Evolutionary conservation across 2,888 invertebrate species (phyloP).

Genomic region (Lymantria dispar): DNA sequence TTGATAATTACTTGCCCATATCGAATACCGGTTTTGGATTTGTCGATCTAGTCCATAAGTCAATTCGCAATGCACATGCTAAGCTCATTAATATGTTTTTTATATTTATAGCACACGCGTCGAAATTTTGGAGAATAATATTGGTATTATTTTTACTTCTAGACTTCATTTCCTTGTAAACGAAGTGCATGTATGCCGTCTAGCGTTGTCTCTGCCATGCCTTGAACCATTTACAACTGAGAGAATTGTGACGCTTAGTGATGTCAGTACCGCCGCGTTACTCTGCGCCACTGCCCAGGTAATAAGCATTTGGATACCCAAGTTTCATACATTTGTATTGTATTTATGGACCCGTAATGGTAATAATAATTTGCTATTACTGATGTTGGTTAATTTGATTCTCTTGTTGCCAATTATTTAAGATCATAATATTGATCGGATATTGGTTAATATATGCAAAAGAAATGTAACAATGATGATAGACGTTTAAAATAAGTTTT

Average conservation of each 20-base stretch:
- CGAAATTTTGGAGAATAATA: not conserved
- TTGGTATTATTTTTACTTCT: conserved; percentile 17
- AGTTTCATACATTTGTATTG: not conserved
- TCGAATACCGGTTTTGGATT: too few species aligned
- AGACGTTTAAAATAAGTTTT: too few species aligned
- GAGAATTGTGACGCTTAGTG: conserved; percentile 91
- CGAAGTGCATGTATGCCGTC: conserved; percentile 92
- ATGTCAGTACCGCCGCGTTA: conserved; percentile 91
- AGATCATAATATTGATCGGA: too few species aligned
- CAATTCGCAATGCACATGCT: too few species aligned
- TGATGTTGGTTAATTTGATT: too few species aligned
- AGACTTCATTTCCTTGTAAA: conserved; percentile 91
- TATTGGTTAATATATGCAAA: too few species aligned
- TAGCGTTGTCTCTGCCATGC: conserved; percentile 92
- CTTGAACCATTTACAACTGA: conserved; percentile 93
- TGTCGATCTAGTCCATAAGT: too few species aligned
- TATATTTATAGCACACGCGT: not conserved
- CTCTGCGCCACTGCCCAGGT: conserved; percentile 90
- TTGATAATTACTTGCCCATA: too few species aligned
- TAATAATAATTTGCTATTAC: too few species aligned
- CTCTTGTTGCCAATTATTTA: too few species aligned
- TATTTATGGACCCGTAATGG: too few species aligned
- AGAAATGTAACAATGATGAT: too few species aligned
- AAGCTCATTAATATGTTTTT: not conserved
- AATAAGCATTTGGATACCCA: conserved; percentile 3